Conservation (phyloP, 2,888 invertebrate genomes). For the Eurytoma californica region DNA sequence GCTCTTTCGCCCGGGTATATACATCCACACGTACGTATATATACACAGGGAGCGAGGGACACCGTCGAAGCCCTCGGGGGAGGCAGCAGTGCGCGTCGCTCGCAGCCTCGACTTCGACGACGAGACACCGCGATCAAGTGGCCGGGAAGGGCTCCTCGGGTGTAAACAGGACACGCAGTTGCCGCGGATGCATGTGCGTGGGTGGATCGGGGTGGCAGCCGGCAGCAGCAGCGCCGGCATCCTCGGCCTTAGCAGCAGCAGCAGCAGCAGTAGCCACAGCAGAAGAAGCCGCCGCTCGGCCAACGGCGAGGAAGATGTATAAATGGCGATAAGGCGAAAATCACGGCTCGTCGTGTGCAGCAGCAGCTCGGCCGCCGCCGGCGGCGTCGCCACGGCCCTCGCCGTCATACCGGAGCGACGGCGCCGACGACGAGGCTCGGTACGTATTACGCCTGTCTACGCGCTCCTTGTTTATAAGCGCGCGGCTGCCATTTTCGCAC, state of each 20-base stretch:
- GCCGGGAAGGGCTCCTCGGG: neutral
- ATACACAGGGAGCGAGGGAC: too few relatives aligned
- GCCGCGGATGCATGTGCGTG: neutral
- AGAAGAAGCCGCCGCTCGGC: neutral
- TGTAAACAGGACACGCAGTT: neutral
- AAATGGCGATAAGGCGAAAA: slow-evolving; percentile 55
- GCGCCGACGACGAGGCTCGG: slow-evolving; percentile 53
- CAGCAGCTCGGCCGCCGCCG: slow-evolving; percentile 44
- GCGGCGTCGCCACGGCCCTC: slow-evolving; percentile 29
- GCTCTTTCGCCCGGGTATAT: neutral
- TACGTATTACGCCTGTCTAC: slow-evolving; percentile 17
- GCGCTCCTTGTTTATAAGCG: neutral
- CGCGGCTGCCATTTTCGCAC: neutral
- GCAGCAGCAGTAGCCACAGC: neutral
- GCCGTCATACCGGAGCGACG: slow-evolving; percentile 48
- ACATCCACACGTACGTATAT: neutral
- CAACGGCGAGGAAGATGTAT: slow-evolving; percentile 25
- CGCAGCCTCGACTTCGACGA: neutral
- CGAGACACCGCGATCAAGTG: too few relatives aligned
- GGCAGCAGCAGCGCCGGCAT: neutral
- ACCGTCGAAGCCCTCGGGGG: too few relatives aligned
- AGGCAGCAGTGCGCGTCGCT: neutral
- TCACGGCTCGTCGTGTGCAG: slow-evolving; percentile 54
- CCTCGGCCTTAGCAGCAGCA: neutral
- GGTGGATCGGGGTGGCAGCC: neutral